Conservation (phyloP, 1,140 invertebrate species). For the Oreohelix idahoensis region DNA sequence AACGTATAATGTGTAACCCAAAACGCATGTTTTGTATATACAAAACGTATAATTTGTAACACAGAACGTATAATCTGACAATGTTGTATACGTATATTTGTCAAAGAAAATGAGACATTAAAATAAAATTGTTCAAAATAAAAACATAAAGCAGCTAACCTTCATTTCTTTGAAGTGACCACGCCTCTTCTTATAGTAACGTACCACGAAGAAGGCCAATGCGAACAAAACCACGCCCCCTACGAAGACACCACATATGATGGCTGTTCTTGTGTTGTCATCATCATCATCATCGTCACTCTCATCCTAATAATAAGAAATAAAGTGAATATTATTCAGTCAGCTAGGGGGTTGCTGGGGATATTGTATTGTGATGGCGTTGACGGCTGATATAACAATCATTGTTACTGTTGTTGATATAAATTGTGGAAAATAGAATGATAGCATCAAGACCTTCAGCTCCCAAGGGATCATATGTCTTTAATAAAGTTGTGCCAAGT, state of each 20-base stretch:
- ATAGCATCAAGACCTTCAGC: too few relatives aligned
- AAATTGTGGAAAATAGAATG: neutral
- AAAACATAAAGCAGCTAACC: too few relatives aligned
- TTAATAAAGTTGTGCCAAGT: too few relatives aligned
- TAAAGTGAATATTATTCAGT: neutral
- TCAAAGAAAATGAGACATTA: too few relatives aligned
- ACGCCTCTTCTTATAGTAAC: conserved; percentile 39
- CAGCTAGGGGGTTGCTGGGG: neutral
- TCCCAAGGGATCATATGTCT: too few relatives aligned
- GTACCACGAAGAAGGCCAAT: conserved; percentile 35
- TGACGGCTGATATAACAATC: neutral
- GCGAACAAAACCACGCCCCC: conserved; percentile 43
- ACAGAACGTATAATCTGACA: too few relatives aligned
- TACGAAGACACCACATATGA: conserved; percentile 46
- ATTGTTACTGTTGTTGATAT: neutral
- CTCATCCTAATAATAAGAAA: neutral
- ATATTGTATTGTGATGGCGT: too few relatives aligned
- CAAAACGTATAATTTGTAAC: too few relatives aligned
- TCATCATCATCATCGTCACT: conserved; percentile 17
- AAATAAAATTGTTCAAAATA: too few relatives aligned
- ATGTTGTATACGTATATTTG: too few relatives aligned
- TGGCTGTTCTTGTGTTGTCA: conserved; percentile 31
- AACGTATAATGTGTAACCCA: too few relatives aligned
- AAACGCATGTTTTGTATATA: too few relatives aligned
- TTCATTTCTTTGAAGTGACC: conserved; percentile 23